These are phyloP conservation scores for Xyrichtys novacula DNA, from an alignment of 2,797 vertebrate species.

Conservation along the genomic window DNA sequence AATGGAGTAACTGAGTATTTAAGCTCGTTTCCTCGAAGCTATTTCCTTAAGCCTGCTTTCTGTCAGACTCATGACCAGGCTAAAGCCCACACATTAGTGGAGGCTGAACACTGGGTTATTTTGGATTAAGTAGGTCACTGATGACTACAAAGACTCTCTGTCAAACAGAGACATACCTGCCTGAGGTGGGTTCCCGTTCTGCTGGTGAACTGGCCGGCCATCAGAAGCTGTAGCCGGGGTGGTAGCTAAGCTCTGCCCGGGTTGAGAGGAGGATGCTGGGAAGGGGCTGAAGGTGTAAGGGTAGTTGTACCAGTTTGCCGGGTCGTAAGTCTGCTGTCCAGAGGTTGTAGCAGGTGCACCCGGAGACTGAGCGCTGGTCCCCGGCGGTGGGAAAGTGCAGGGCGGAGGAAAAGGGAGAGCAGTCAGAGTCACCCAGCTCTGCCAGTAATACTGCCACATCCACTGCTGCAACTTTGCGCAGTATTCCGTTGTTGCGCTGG, in stretches of 20 bases:
- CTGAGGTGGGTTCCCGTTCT: constrained; percentile 77
- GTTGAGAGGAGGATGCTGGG: constrained; percentile 21
- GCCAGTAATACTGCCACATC: constrained; percentile 96
- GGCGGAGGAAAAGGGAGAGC: constrained; percentile 65
- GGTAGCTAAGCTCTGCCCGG: constrained; percentile 42
- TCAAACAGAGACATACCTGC: constrained; percentile 79
- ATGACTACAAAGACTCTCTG: background rate
- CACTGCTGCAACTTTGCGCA: constrained; percentile 90
- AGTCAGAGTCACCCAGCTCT: constrained; percentile 82
- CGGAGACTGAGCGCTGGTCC: constrained; percentile 26
- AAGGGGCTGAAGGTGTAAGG: constrained; percentile 49
- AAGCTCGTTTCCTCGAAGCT: constrained; percentile 43
- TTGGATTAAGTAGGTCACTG: background rate
- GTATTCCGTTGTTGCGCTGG: constrained; percentile 82
- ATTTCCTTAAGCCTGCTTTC: constrained; percentile 40
- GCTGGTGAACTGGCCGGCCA: constrained; percentile 58
- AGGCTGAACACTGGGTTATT: background rate
- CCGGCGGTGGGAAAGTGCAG: constrained; percentile 50
- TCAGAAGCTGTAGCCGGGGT: constrained; percentile 28
- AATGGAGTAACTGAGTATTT: constrained; percentile 31
- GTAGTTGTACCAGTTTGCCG: constrained; percentile 65
- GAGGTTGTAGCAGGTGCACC: constrained; percentile 47
- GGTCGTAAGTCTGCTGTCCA: constrained; percentile 54
- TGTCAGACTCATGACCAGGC: constrained; percentile 32
- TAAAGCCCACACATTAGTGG: constrained; percentile 16